Evolutionary conservation across 2,888 invertebrate genomes (phyloP), one percentile per base, ranked within the genome.

Genomic region (Darwinula stevensoni): DNA sequence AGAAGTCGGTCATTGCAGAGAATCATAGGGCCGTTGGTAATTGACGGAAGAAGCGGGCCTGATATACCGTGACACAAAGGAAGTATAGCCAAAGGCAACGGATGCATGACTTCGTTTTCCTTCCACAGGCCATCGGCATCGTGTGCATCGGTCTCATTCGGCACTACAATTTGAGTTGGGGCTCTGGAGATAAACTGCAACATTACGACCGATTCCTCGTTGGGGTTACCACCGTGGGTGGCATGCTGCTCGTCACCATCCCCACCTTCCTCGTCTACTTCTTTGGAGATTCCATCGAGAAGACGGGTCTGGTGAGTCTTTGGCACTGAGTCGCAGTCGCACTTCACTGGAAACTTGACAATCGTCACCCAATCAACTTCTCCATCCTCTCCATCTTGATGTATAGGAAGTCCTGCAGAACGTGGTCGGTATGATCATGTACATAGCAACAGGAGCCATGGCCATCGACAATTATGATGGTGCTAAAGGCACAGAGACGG

Each of bases 381-480:
- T n/a, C n/a, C n/a, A n/a, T n/a, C n/a, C n/a, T n/a, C n/a, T n/a
- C n/a, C n/a, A 6, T n/a, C 22, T 35, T 18, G 4, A 14, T 14
- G 28, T 17, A 3, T 33, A 39, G 39, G 40, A 40, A 31, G 36
- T 39, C 27, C 36, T 40, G 17, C 39, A 37, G 34, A 40, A 39
- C 34, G 35, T 39, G 26, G 35, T 36, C 9, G 40, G 39, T 14
- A 33, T 33, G 31, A 32, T 39, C 29, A 37, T 41, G 35, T 40
- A 39, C 34, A 29, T 39, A 13, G 35, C 40, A 6, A 40, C 38
- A n/a, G 41, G 41, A 12, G 35, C 36, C 27, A 33, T 41, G 34
- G 40, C 40, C 33, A 35, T 41, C 30, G 39, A 41, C 30, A 34
- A 27, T 31, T 41, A 41, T 37, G 32, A 39, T 29, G 36, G 36